Base-by-base conservation (phyloP, 2,888 invertebrate species). In the Lysandra bellargus region DNA sequence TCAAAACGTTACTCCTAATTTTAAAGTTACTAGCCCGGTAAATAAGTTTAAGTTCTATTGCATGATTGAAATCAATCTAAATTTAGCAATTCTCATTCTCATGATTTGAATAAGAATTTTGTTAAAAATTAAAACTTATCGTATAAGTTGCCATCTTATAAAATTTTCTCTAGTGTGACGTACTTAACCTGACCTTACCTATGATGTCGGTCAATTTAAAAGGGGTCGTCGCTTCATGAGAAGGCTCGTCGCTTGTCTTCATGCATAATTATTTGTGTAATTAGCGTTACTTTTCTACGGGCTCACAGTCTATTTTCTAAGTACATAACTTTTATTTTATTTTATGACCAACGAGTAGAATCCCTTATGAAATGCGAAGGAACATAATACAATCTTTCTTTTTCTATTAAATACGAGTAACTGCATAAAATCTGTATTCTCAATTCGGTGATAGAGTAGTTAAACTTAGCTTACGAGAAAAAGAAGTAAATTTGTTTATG, bases 181-280 rank as follows among this genome's bases (percentile, higher is more conserved):
- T 53, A 75, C 75, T 75, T 49, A 49, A 76, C 76, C 76, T 76
- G 76, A 57, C 76, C 76, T 57, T 76, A 76, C 53, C 76, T 76
- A 30, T 57, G 57, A 76, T 76, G 76, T 76, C 53, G 76, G 76
- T 53, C 76, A 76, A 76, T 76, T 76, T 76, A 57, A 76, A 53
- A 53, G 76, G 76, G 69, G 69, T 69, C 69, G 76, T 33, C 76
- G 76, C 53, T 53, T 33, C 74, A 37, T 33, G 33, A 69, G 69
- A 69, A 44, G 44, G 74, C 74, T 74, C 44, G 74, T 74, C 44
- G 74, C 74, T 74, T 44, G 74, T 74, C 40, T 44, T n/a, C 44
- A n/a, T 44, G 23, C 40, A 44, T 69, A 69, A 69, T 69, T 69
- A 69, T 69, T 69, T 69, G 33, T 69, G 69, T 69, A 69, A 69